phyloP scores from a whole-genome alignment of 1,140 invertebrate species.

The Anastatus disparis region DNA sequence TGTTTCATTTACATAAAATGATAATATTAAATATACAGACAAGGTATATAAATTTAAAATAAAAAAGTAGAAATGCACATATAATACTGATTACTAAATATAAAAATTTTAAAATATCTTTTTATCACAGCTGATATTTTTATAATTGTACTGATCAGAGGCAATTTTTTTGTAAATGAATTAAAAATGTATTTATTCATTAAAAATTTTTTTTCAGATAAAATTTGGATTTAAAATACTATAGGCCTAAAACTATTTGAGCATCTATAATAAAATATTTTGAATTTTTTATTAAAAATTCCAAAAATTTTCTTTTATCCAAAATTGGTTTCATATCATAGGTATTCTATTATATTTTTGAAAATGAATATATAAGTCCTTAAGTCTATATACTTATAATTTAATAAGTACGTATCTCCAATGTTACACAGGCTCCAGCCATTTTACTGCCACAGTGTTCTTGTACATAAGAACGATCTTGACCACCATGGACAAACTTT shows the following conservation, averaged over 20 bases:
- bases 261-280: not conserved
- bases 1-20: not conserved
- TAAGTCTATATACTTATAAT: too few species aligned
- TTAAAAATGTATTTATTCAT: not conserved
- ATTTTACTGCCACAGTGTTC: slow-evolving; percentile 79
- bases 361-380: too few species aligned
- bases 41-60: too few species aligned
- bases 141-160: too few species aligned
- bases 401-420: slow-evolving; percentile 47
- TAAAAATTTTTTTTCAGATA: not conserved
- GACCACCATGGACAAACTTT: slow-evolving; percentile 61
- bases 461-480: slow-evolving; percentile 72
- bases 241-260: not conserved
- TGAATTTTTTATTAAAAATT: too few species aligned
- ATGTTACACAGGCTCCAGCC: slow-evolving; percentile 69
- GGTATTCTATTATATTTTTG: too few species aligned
- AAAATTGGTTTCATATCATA: too few species aligned
- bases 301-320: too few species aligned
- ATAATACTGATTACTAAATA: not conserved
- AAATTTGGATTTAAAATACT: not conserved
- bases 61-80: not conserved
- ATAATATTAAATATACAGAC: not conserved
- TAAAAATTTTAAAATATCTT: not conserved
- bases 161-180: not conserved
- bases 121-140: slow-evolving; percentile 8